Evolutionary conservation across 2,797 vertebrate species (phyloP), one percentile per base, ranked within the genome.

Genomic region (Cygnus olor): DNA sequence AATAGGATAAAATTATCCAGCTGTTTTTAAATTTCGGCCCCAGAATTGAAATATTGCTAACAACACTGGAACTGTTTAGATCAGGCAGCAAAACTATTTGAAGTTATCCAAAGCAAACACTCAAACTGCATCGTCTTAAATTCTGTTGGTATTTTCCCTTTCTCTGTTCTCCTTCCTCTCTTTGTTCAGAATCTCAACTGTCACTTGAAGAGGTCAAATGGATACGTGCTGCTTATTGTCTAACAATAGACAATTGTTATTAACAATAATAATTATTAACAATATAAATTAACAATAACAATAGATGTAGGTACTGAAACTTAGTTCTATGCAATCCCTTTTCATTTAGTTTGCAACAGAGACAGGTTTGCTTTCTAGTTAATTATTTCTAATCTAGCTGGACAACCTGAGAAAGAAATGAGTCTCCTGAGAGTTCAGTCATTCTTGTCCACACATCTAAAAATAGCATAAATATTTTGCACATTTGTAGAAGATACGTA

Each of bases 371-470:
- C 83, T 87, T 83, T 92, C 84, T 91, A 72, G 88, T 92, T 94
- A 96, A 94, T 95, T 85, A 95, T 96, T 94, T 85, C 88, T 92
- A 61, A 89, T 78, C 83, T 69, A 88, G 66, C 77, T 92, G 77
- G 69, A 78, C 86, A 85, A 76, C 42, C 74, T 80, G 71, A 82
- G 93, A 80, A 87, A 85, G 86, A 92, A 94, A 65, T 51, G 78
- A 86, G 68, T 38, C 36, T 74, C 9, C 83, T 54, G 66, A 20
- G 60, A 88, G 60, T 44, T 88, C 85, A 82, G 30, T 64, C 32
- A 13, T 47, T 89, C 80, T 89, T 79, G 49, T 80, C 51, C 40
- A 42, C 21, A 1, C 9, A 34, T 32, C 42, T 40, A 57, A 45
- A 74, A 93, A 80, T 2, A 90, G 53, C 69, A 56, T 36, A 74